Evolutionary conservation across 2,888 invertebrate genomes (phyloP).

Genomic region (Xylota sylvarum): DNA sequence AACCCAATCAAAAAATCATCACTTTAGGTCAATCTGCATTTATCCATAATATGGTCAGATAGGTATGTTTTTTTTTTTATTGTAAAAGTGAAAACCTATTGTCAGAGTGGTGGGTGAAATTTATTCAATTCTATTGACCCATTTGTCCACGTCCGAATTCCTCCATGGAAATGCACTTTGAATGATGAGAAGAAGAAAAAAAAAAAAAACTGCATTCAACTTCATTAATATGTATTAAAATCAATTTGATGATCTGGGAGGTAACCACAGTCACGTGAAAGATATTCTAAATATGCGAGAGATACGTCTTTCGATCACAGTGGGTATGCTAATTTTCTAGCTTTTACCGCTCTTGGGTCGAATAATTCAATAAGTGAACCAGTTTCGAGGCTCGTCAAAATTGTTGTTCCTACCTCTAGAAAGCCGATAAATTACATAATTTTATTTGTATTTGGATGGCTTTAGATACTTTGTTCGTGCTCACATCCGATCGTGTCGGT

Average conservation of each 20-base stretch:
- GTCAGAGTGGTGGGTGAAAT: constrained; percentile 9
- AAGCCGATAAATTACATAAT: constrained; percentile 33
- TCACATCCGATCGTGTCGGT: not conserved
- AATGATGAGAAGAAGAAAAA: not conserved
- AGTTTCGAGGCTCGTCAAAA: constrained; percentile 10
- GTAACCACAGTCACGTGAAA: constrained; percentile 4
- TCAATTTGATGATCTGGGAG: not conserved
- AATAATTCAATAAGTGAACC: constrained; percentile 8
- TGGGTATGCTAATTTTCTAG: constrained; percentile 7
- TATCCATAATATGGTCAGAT: not conserved
- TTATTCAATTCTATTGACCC: not conserved
- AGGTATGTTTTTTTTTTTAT: not conserved
- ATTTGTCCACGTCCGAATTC: not conserved
- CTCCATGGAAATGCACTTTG: constrained; percentile 13
- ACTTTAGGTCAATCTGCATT: not conserved
- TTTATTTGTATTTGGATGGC: not conserved
- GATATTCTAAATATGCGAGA: not conserved
- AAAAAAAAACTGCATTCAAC: not conserved
- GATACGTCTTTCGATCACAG: not conserved
- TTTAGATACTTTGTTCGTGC: not conserved
- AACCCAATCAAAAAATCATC: constrained; percentile 3
- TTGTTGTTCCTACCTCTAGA: constrained; percentile 12
- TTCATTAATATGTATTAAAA: constrained; percentile 16
- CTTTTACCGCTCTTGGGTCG: not conserved
- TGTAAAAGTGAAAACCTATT: constrained; percentile 3